These are phyloP conservation scores for Ranitomeya imitator DNA, from an alignment of 2,113 vertebrate genomes.

Conservation along the genomic window DNA sequence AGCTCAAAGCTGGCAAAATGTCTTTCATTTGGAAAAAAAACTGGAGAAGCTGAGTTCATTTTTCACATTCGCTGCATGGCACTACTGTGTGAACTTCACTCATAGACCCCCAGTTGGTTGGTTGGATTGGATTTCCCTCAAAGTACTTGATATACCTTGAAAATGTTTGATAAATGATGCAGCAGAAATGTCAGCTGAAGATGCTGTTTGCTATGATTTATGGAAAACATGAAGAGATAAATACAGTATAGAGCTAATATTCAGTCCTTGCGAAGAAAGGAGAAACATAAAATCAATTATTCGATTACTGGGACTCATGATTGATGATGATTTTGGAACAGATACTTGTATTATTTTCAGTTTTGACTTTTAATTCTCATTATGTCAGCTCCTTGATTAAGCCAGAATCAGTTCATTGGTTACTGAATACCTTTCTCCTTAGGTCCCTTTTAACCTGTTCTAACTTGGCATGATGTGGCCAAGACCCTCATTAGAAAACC, in stretches of 20 bases:
- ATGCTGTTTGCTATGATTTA: slow-evolving; percentile 2
- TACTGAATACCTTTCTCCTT: background rate
- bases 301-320: background rate
- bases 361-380: background rate
- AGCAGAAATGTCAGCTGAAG: slow-evolving; percentile 52
- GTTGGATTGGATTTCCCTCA: slow-evolving; percentile 38
- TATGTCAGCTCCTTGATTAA: background rate
- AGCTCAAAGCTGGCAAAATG: slow-evolving; percentile 19
- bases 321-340: background rate
- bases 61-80: slow-evolving; percentile 31
- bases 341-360: background rate
- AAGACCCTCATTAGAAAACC: background rate
- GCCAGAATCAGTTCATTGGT: background rate
- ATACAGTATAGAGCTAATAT: background rate
- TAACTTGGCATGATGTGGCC: background rate
- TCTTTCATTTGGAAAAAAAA: slow-evolving; percentile 33
- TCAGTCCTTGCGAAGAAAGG: background rate
- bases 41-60: slow-evolving; percentile 15
- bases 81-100: slow-evolving; percentile 40
- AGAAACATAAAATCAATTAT: background rate
- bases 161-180: slow-evolving; percentile 30
- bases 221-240: slow-evolving; percentile 29
- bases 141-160: slow-evolving; percentile 44
- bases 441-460: background rate
- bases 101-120: slow-evolving; percentile 38